Evolutionary conservation across 2,113 vertebrate species (phyloP), one percentile per base, ranked within the genome.

Genomic region (Xenus cinereus): DNA sequence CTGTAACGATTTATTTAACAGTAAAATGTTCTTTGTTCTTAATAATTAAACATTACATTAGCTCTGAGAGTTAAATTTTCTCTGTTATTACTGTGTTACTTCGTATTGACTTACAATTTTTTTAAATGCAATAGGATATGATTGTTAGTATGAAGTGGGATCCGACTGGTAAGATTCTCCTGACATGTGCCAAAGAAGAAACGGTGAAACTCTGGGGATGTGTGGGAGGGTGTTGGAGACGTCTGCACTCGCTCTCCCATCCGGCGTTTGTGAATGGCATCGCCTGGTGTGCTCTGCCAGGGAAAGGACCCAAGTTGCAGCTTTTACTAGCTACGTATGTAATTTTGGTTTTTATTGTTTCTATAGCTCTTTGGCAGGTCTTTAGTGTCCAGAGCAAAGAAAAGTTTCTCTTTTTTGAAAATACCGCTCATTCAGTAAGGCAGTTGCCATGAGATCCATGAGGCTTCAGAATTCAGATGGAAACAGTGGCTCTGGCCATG

Each of bases 181-280:
- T 99, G 97, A 99, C 99, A 2, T 99, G 99, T 98, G 99, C 99
- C 96, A 99, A 99, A 98, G 99, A 99, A 95, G 99, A 99, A 93
- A 98, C 96, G 5, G 99, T 99, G 96, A 99, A 99, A 74, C 98
- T 99, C 68, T 99, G 99, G 99, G 98, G 98, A 1, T 97, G 88
- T 1, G 43, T 98, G 14, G 98, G 98, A 27, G 98, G 98, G 9
- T 98, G 98, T 33, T 99, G 99, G 99, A 81, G 96, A 57, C 98
- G 98, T 93, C 97, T 99, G 6, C 98, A 99, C 77, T 98, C 98
- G 2, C 98, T 99, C 17, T 88, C 98, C 39, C 99, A 99, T 60
- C 99, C 99, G 1, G 98, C 99, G 4, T 48, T 97, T 80, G 99
- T 99, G 9, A 99, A 99, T 35, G 97, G 98, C 23, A 98, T 99